These are phyloP conservation scores for Eutolmus rufibarbis DNA, from an alignment of 2,888 invertebrate species.

Conservation along the genomic window DNA sequence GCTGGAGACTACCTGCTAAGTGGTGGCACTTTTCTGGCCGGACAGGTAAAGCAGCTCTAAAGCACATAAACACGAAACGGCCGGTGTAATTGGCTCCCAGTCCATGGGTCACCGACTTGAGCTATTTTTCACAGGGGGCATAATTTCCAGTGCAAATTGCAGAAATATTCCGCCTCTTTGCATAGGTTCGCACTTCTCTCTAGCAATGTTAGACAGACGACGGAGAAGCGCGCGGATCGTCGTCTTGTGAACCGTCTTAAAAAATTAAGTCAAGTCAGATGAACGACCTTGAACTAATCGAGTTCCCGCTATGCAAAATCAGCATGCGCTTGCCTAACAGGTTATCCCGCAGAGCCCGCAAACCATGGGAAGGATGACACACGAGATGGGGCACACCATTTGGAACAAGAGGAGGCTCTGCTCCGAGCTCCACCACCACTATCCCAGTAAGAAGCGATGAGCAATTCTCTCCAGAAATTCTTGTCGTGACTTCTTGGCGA, in stretches of 20 bases:
- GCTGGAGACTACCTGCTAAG: constrained; percentile 14
- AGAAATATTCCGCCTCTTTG: neutral
- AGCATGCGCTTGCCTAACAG: neutral
- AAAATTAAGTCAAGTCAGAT: neutral
- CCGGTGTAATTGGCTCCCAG: neutral
- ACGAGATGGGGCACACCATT: neutral
- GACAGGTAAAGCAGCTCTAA: constrained; percentile 7
- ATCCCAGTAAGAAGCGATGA: neutral
- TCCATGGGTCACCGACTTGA: constrained; percentile 10
- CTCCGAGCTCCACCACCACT: neutral
- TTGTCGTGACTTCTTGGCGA: neutral
- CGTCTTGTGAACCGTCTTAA: neutral
- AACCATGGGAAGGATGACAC: neutral
- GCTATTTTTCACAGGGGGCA: neutral
- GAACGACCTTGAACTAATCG: constrained; percentile 26
- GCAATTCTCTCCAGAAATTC: neutral
- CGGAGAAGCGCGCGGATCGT: neutral
- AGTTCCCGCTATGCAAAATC: constrained; percentile 24
- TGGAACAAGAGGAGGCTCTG: neutral
- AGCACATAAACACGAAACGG: neutral
- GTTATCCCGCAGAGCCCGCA: neutral
- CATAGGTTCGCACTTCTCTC: neutral
- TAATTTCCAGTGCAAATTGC: neutral
- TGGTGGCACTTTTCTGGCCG: constrained; percentile 10
- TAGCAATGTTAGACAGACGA: neutral